Base-by-base conservation (phyloP, 2,888 invertebrate genomes). In the Nomada fucata region DNA sequence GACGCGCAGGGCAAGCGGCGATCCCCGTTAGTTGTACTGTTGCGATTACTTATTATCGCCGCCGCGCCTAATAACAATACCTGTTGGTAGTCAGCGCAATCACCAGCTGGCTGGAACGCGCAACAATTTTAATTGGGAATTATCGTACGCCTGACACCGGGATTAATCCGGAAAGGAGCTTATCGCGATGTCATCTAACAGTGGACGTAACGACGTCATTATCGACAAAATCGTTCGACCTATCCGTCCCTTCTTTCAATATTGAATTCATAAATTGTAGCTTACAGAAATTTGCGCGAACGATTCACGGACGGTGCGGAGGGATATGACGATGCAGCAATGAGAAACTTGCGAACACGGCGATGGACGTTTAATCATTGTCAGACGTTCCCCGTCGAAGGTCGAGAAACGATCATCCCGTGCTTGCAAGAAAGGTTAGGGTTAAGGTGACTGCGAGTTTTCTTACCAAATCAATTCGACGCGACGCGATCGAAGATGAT, bases 111-210 rank as follows among this genome's bases (percentile, higher is more conserved):
- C 26, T 47, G 55, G 64, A 57, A 63, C 65, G 72, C 55, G 60
- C 69, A 74, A 72, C 61, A 75, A 77, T 76, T 83, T 83, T 61
- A 81, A 84, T 75, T 80, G 76, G 36, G 79, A 81, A 86, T 86
- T 82, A 82, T 71, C 84, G 60, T 76, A 44, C 65, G 68, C 36
- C 72, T 42, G 69, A 65, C 73, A 72, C 53, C 44, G 55, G 67
- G 71, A 20, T 70, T 80, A 67, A 65, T 71, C 83, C 52, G 76
- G 11, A 15, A 50, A 10, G 61, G 29, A 60, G 75, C 67, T 76
- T 73, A 75, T 70, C 55, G 71, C 74, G 55, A 59, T 55, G 47
- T 52, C 60, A 53, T 57, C 67, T 72, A 29, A 10, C 13, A 18
- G 47, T 11, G 26, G 42, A 63, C 64, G 63, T 76, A 61, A 76